Evolutionary conservation across 2,888 invertebrate genomes (phyloP).

Genomic region (Drepana falcataria): DNA sequence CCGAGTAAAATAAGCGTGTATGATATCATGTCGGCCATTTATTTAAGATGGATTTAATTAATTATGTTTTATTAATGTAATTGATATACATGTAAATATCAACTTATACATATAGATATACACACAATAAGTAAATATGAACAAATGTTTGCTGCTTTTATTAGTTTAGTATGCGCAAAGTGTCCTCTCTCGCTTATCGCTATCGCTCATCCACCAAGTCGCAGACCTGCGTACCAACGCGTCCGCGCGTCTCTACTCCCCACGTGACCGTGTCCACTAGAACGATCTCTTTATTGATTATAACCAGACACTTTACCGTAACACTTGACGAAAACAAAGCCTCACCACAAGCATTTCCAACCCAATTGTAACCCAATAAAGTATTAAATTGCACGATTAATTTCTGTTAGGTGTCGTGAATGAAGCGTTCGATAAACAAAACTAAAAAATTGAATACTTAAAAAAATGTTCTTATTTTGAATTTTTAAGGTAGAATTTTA

Average conservation of each 20-base stretch:
- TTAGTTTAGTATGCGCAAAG: not conserved
- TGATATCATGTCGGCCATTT: too few species aligned
- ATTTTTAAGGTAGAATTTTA: not conserved
- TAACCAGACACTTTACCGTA: constrained; percentile 54
- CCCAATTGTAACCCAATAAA: constrained; percentile 3
- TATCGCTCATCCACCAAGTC: constrained; percentile 17
- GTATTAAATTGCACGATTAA: not conserved
- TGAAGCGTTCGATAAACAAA: not conserved
- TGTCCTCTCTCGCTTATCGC: constrained; percentile 15
- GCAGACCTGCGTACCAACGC: constrained; percentile 57
- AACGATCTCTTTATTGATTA: constrained; percentile 75
- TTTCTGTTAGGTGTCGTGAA: not conserved
- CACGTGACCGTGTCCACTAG: constrained; percentile 70
- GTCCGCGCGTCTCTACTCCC: constrained; percentile 50
- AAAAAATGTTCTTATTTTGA: not conserved
- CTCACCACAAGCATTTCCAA: constrained; percentile 3
- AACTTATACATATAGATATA: too few species aligned
- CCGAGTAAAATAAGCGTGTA: too few species aligned
- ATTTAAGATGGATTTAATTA: too few species aligned
- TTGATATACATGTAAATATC: too few species aligned
- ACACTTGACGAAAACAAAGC: constrained; percentile 36
- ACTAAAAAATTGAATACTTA: not conserved
- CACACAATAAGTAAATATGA: too few species aligned
- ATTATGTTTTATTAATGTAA: too few species aligned
- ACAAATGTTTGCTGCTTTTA: too few species aligned